Base-by-base conservation (phyloP, 1,140 invertebrate species). In the Drosophila ironensis region DNA sequence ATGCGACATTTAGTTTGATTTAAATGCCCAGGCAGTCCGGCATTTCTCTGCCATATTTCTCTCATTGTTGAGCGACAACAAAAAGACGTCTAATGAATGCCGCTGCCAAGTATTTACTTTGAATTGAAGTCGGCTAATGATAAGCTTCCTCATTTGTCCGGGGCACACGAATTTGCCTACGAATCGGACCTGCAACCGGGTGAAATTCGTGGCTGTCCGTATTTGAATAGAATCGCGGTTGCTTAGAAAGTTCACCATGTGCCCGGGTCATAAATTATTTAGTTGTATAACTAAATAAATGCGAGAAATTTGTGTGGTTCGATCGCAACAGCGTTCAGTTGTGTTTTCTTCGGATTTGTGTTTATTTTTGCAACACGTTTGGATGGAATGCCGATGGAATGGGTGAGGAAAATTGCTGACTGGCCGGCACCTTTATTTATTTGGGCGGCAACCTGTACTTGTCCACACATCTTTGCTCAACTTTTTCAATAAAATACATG, bases 71-170 rank as follows among this genome's bases (percentile, higher is more conserved):
- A 2, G 35, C 59, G 50, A 37, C 27, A 70, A 68, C 75, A 77
- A 77, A 72, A 72, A 47, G 46, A 7, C 47, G 8, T 52, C 56
- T 57, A 68, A 72, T 82, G 60, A 81, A 81, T 75, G 76, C 30
- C 48, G 42, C 64, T 54, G 60, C 27, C 67, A 56, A 60, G 56
- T 60, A 60, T 63, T 63, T 63, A 63, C 33, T 61, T 47, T 64
- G 75, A 70, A 80, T 78, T 80, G 64, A 70, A 54, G 56, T n/a
- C 5, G 47, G 28, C 63, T 82, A 82, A 86, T 84, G 80, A 71
- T 73, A 71, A 74, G 81, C 74, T 84, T 86, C 78, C 78, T 84
- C 63, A 84, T 82, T 84, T 84, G 63, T 64, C 40, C 40, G 25
- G 33, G 16, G n/a, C 37, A 66, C 60, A 35, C 48, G 71, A 80